These are phyloP conservation scores for Eupristina koningsbergeri DNA, from an alignment of 1,140 invertebrate genomes.

Conservation along the genomic window DNA sequence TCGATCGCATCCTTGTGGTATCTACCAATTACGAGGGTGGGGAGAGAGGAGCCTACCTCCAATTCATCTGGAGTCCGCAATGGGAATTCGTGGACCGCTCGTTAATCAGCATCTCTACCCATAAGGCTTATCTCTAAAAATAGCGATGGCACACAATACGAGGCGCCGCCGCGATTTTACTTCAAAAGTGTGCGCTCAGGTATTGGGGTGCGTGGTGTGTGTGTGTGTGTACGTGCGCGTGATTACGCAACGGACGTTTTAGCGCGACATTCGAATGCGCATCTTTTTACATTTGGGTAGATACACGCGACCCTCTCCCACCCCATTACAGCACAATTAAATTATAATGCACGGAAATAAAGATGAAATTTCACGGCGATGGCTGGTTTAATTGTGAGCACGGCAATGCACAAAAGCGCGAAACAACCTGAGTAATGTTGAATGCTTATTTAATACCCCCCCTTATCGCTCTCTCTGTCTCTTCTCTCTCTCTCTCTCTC, in stretches of 20 bases:
- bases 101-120: constrained; percentile 1
- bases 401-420: neutral
- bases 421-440: neutral
- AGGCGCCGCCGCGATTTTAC: neutral
- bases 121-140: constrained; percentile 33
- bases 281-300: neutral
- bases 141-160: constrained; percentile 6
- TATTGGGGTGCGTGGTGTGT: neutral
- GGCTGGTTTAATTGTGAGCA: neutral
- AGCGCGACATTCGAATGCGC: neutral
- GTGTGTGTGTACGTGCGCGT: too few relatives aligned
- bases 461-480: too few relatives aligned
- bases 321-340: neutral
- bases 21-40: neutral
- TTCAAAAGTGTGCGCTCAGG: neutral
- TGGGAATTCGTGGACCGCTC: neutral
- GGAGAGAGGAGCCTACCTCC: neutral
- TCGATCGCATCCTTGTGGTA: neutral
- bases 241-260: neutral
- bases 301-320: neutral
- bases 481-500: too few relatives aligned
- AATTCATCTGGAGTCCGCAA: neutral
- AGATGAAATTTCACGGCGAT: constrained; percentile 19
- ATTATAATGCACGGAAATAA: neutral
- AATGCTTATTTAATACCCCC: too few relatives aligned